These are phyloP conservation scores for Drosophila sulfurigaster DNA, from an alignment of 1,140 invertebrate genomes.

Conservation along the genomic window DNA sequence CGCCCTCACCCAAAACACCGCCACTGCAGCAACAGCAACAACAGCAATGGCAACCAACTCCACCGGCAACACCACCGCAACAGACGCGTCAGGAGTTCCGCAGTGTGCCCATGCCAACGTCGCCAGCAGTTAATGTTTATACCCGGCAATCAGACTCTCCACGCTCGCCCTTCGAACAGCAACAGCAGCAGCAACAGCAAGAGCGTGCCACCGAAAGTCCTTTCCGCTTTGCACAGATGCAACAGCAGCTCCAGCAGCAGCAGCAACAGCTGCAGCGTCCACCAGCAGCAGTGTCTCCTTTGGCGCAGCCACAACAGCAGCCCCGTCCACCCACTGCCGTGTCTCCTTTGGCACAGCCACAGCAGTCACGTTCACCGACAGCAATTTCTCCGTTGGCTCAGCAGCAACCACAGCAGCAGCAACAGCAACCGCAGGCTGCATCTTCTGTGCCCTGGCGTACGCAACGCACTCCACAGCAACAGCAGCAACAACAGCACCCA, in stretches of 20 bases:
- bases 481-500: slow-evolving; percentile 53
- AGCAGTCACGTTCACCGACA: slow-evolving; percentile 30
- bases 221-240: slow-evolving; percentile 71
- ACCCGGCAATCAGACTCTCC: slow-evolving; percentile 75
- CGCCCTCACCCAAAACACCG: slow-evolving; percentile 49
- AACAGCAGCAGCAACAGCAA: slow-evolving; percentile 30
- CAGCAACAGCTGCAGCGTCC: slow-evolving; percentile 37
- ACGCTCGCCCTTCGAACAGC: slow-evolving; percentile 62
- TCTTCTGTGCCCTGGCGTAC: slow-evolving; percentile 78
- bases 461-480: slow-evolving; percentile 56
- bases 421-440: slow-evolving; percentile 35
- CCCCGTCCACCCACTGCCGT: slow-evolving; percentile 40
- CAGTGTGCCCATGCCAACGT: slow-evolving; percentile 73
- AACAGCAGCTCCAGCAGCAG: slow-evolving; percentile 58
- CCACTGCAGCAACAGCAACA: slow-evolving; percentile 48
- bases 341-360: slow-evolving; percentile 59
- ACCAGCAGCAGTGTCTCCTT: slow-evolving; percentile 43
- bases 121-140: slow-evolving; percentile 73
- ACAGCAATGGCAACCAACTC: slow-evolving; percentile 46
- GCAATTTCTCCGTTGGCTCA: slow-evolving; percentile 57
- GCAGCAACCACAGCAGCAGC: slow-evolving; percentile 49
- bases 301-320: slow-evolving; percentile 56
- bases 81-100: slow-evolving; percentile 68
- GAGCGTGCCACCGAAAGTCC: slow-evolving; percentile 67
- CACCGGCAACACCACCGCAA: slow-evolving; percentile 57